Base-by-base conservation (phyloP, 2,113 vertebrate genomes). In the Anguilla japonica region DNA sequence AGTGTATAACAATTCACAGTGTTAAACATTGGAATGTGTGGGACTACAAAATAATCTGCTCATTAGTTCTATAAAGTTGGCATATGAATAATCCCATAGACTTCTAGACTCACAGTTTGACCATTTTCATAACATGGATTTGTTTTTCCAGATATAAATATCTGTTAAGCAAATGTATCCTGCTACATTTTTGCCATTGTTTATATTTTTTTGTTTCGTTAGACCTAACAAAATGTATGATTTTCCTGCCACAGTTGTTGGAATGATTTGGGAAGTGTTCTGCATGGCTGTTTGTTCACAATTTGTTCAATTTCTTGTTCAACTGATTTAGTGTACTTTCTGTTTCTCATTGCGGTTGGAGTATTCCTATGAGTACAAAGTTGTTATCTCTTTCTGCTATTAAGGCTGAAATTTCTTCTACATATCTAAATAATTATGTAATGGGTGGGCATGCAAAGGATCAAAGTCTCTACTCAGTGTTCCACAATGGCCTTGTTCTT, bases 331-430 rank as follows among this genome's bases (percentile, higher is more conserved):
- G 15, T 60, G 14, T 22, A 46, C 20, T 57, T 56, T 83, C 71
- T 46, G 26, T 29, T 78, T 34, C 75, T 50, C 26, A 79, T 60
- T 85, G 56, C 39, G 40, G 8, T 79, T 85, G n/a, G 53, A 78
- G 71, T 80, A 41, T 79, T 85, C 78, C 8, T 85, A 41, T 41
- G 20, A 71, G 75, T 85, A 79, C 18, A 56, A 79, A 56, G 29
- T 22, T 26, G 7, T 26, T n/a, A 7, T n/a, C 63, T 71, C 63
- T 80, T 85, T 57, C 53, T 56, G 8, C 79, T 43, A 79, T n/a
- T n/a, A 18, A 53, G 34, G 29, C 41, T 22, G 46, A 56, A 80
- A 22, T 60, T 26, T 39, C n/a, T 29, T 50, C 20, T 40, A 29
- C 50, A 43, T 79, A 79, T 85, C 50, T 29, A 26, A 85, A 60